Percentiles rank a stretch among this genome's conserved stretches.
Conservation (phyloP, 2,888 invertebrate species). For the Meta bourneti region DNA sequence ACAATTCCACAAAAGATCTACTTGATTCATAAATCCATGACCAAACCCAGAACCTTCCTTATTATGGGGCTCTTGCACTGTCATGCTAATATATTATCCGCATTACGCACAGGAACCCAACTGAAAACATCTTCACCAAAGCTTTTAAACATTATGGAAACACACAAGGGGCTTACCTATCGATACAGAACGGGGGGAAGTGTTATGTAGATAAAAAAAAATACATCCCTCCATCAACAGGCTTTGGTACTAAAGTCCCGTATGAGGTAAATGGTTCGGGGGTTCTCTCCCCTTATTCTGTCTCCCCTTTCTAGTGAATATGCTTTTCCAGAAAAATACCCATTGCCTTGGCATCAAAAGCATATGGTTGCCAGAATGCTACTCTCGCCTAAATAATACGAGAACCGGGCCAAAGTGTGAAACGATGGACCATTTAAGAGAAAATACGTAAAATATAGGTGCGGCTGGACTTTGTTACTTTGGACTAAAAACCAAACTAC, state of each 20-base stretch:
- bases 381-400: constrained; percentile 18
- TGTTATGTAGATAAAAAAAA: constrained; percentile 39
- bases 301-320: constrained; percentile 27
- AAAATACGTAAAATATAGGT: no score
- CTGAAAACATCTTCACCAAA: constrained; percentile 43
- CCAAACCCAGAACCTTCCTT: constrained; percentile 39
- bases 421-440: no score
- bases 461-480: no score
- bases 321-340: constrained; percentile 49
- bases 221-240: constrained; percentile 12
- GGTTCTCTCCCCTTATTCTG: not conserved
- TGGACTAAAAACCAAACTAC: no score
- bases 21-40: constrained; percentile 66
- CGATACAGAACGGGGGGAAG: not conserved
- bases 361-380: constrained; percentile 29
- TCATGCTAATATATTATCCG: constrained; percentile 62
- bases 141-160: constrained; percentile 61
- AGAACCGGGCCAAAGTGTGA: constrained; percentile 1
- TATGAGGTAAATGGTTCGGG: constrained; percentile 36
- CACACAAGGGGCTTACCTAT: constrained; percentile 19
- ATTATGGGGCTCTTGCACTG: constrained; percentile 32
- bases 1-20: constrained; percentile 53
- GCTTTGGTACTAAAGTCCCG: constrained; percentile 38
- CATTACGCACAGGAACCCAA: constrained; percentile 26
- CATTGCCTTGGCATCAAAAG: constrained; percentile 42